Evolutionary conservation across 2,113 vertebrate species (phyloP).

Genomic region (Antennarius striatus): DNA sequence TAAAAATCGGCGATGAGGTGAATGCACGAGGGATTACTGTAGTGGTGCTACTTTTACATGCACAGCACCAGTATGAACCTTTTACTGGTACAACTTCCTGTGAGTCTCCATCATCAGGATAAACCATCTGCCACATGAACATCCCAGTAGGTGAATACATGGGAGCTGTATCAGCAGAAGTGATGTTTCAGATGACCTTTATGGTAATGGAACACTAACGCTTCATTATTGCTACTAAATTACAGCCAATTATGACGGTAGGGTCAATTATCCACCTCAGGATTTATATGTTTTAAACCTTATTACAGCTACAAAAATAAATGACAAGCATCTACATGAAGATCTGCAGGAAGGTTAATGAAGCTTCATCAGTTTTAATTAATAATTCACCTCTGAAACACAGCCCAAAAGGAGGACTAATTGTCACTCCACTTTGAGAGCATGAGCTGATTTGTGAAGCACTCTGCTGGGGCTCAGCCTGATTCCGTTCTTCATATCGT

Average conservation of each 20-base stretch:
- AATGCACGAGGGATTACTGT: no score
- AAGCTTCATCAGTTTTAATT: conserved; percentile 18
- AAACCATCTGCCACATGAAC: conserved; percentile 37
- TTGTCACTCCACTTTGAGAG: conserved; percentile 20
- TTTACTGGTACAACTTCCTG: neutral
- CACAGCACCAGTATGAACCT: no score
- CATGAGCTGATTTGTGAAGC: conserved; percentile 27
- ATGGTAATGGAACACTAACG: conserved; percentile 46
- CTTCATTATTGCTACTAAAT: conserved; percentile 59
- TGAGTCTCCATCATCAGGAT: neutral
- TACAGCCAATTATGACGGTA: conserved; percentile 34
- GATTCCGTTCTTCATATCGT: conserved; percentile 26
- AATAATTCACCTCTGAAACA: conserved; percentile 35
- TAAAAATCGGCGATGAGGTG: no score
- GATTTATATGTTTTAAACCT: conserved; percentile 31
- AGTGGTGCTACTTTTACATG: no score
- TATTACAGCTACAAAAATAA: conserved; percentile 4
- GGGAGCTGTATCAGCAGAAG: conserved; percentile 17
- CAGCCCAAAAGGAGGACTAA: conserved; percentile 21
- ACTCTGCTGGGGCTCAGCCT: conserved; percentile 4
- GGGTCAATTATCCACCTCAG: conserved; percentile 42
- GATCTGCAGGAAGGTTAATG: conserved; percentile 29
- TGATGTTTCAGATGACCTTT: conserved; percentile 46
- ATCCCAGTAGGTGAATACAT: conserved; percentile 12
- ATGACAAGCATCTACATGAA: conserved; percentile 7